Percentiles rank a stretch among this genome's conserved stretches.
These are phyloP conservation scores for Paraplagusia blochii DNA, from an alignment of 2,113 vertebrate genomes.

Conservation along the genomic window DNA sequence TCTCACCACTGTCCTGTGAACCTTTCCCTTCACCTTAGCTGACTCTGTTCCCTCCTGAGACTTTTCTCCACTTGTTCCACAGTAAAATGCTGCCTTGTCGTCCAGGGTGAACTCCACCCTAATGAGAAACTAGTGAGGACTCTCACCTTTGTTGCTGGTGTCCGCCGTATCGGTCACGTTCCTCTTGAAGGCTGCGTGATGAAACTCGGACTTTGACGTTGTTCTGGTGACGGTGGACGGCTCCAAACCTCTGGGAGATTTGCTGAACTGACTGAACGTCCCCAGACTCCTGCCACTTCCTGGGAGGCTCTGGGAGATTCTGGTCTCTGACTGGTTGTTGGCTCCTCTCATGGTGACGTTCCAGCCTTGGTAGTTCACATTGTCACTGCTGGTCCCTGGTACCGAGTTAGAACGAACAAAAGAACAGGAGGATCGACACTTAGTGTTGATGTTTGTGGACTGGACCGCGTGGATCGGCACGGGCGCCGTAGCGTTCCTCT, in stretches of 20 bases:
- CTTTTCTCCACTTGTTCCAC: too few relatives aligned
- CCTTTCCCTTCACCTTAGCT: too few relatives aligned
- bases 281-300: conserved; percentile 43
- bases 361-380: conserved; percentile 44
- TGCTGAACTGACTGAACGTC: conserved; percentile 67
- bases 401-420: conserved; percentile 58
- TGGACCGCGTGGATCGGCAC: conserved; percentile 7
- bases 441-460: not conserved
- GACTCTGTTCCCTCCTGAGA: too few relatives aligned
- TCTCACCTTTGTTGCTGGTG: conserved; percentile 78
- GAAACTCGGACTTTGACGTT: conserved; percentile 28
- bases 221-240: conserved; percentile 35
- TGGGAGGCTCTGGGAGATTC: conserved; percentile 47
- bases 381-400: conserved; percentile 28
- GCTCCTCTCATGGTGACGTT: conserved; percentile 37
- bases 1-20: too few relatives aligned
- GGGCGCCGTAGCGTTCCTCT: conserved; percentile 14
- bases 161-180: conserved; percentile 76
- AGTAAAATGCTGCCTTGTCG: too few relatives aligned
- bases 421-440: conserved; percentile 12
- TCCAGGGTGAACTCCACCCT: too few relatives aligned
- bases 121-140: too few relatives aligned
- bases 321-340: conserved; percentile 12
- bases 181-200: conserved; percentile 77
- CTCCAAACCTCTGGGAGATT: conserved; percentile 46